Evolutionary conservation across 2,113 vertebrate genomes (phyloP).

Genomic region (Nymphicus hollandicus): DNA sequence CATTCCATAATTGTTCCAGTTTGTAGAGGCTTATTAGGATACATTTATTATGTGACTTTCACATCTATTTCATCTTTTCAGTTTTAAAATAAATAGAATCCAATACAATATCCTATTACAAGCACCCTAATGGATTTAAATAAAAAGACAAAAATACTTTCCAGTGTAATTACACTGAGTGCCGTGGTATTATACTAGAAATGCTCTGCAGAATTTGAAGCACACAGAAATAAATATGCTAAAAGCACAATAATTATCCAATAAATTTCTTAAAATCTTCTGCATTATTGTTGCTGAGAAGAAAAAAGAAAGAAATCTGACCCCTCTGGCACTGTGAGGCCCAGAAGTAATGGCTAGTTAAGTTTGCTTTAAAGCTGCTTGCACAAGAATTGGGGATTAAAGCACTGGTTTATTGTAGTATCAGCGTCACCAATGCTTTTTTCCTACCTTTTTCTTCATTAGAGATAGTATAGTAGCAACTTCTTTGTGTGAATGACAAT

Average conservation of each 20-base stretch:
- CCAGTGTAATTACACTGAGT: neutral
- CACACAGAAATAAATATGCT: neutral
- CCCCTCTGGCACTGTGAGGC: neutral
- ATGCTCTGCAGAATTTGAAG: neutral
- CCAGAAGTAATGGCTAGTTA: neutral
- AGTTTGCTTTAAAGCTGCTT: neutral
- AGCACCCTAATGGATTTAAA: neutral
- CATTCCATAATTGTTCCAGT: constrained; percentile 17
- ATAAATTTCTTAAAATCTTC: neutral
- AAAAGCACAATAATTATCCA: neutral
- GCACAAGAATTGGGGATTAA: neutral
- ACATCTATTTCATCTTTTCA: neutral
- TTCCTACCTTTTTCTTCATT: neutral
- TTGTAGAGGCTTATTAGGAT: neutral
- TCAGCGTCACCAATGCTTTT: neutral
- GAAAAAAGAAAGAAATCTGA: neutral
- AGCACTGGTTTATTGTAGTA: neutral
- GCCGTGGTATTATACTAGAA: neutral
- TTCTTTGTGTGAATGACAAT: neutral
- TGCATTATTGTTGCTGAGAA: neutral
- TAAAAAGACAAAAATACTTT: neutral
- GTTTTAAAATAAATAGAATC: constrained; percentile 14
- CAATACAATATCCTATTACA: neutral
- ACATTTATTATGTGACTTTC: neutral
- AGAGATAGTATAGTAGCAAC: neutral